phyloP scores from a whole-genome alignment of 2,888 invertebrate genomes.

The Tuta absoluta region DNA sequence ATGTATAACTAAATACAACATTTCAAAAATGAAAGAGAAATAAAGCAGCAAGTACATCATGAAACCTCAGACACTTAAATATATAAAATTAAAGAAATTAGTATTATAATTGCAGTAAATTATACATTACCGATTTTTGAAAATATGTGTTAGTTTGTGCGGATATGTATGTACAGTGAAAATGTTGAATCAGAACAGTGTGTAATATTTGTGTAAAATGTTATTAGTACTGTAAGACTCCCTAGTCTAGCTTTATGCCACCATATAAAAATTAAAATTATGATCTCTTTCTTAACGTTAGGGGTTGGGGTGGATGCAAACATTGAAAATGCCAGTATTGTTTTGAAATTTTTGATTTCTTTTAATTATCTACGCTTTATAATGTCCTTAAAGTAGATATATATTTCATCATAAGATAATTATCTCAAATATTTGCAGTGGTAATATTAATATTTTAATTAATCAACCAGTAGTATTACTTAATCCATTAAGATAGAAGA shows the following conservation, averaged over 20 bases:
- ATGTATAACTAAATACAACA: background rate
- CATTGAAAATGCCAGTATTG: slow-evolving; percentile 79
- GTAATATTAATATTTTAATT: slow-evolving; percentile 82
- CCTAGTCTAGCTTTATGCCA: slow-evolving; percentile 40
- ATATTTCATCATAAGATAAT: slow-evolving; percentile 80
- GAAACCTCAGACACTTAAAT: slow-evolving; percentile 14
- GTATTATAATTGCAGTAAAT: slow-evolving; percentile 15
- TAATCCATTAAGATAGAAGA: slow-evolving; percentile 81
- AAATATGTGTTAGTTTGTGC: slow-evolving; percentile 27
- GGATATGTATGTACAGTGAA: slow-evolving; percentile 33
- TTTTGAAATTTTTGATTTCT: slow-evolving; percentile 82
- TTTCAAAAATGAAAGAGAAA: background rate
- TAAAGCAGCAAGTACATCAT: slow-evolving; percentile 6
- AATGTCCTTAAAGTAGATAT: slow-evolving; percentile 83
- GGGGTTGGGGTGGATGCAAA: slow-evolving; percentile 53
- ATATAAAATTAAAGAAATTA: slow-evolving; percentile 9
- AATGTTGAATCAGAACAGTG: slow-evolving; percentile 50
- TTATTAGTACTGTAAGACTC: slow-evolving; percentile 65
- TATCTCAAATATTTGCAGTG: slow-evolving; percentile 82
- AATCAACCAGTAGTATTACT: slow-evolving; percentile 81
- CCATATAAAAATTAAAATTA: slow-evolving; percentile 77
- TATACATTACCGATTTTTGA: slow-evolving; percentile 26
- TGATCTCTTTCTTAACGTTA: slow-evolving; percentile 58
- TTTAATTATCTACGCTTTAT: slow-evolving; percentile 83
- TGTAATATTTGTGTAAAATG: slow-evolving; percentile 37